Evolutionary conservation across 2,888 invertebrate species (phyloP).

Genomic region (Polyploca ridens): DNA sequence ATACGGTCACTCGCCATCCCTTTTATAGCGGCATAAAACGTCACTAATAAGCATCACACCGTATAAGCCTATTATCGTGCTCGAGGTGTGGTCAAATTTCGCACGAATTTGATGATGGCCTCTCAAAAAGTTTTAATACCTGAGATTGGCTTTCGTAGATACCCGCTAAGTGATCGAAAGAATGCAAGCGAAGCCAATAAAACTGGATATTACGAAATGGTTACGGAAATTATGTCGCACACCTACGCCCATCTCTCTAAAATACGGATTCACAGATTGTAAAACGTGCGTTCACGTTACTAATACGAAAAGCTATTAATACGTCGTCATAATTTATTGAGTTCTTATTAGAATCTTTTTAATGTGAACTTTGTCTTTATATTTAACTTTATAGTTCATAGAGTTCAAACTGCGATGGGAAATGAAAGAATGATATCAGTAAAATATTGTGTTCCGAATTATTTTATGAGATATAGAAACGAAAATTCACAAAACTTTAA

Average conservation of each 20-base stretch:
- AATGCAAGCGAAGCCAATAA: slow-evolving; percentile 57
- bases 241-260: slow-evolving; percentile 53
- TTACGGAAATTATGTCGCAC: slow-evolving; percentile 61
- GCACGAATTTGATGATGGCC: slow-evolving; percentile 58
- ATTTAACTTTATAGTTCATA: neutral
- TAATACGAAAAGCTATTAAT: slow-evolving; percentile 36
- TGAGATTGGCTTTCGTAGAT: slow-evolving; percentile 58
- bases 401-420: too few species aligned
- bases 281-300: slow-evolving; percentile 41
- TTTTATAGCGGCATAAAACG: slow-evolving; percentile 35
- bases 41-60: slow-evolving; percentile 38
- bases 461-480: too few species aligned
- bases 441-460: too few species aligned
- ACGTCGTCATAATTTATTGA: slow-evolving; percentile 21
- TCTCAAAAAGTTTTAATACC: slow-evolving; percentile 57
- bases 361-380: slow-evolving; percentile 28
- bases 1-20: slow-evolving; percentile 19
- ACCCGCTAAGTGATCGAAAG: slow-evolving; percentile 70
- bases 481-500: too few species aligned
- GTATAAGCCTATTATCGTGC: slow-evolving; percentile 13
- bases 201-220: slow-evolving; percentile 59
- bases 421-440: too few species aligned
- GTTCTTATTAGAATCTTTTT: slow-evolving; percentile 38
- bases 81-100: slow-evolving; percentile 69
- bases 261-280: slow-evolving; percentile 46